Conservation (phyloP, 2,888 invertebrate species). For the Ophraella communa region DNA sequence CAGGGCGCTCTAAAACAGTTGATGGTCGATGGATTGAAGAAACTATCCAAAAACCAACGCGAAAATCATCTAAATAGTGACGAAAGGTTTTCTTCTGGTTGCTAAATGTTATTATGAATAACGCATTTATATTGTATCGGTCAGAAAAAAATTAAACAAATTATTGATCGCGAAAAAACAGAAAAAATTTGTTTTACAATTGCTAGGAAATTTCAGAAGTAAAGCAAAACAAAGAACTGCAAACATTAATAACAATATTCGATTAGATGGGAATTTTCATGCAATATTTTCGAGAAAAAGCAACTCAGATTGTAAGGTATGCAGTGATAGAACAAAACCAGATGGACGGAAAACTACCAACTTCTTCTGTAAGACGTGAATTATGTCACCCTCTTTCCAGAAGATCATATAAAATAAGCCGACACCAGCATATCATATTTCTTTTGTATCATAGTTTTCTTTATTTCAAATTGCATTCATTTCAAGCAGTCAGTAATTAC, state of each 20-base stretch:
- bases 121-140: neutral
- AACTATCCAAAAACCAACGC: neutral
- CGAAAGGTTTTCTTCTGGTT: neutral
- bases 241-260: neutral
- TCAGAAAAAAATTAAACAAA: neutral
- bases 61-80: neutral
- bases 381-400: no score
- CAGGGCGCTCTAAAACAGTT: neutral
- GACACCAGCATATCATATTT: no score
- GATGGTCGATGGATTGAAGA: neutral
- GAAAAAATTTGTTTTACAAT: neutral
- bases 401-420: no score
- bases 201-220: neutral
- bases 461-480: no score
- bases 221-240: no score
- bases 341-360: neutral
- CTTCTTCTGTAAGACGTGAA: neutral
- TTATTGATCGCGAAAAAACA: neutral
- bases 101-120: neutral
- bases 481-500: no score
- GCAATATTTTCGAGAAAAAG: neutral
- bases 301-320: conserved; percentile 2
- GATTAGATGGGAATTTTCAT: neutral
- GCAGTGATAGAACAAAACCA: conserved; percentile 1
- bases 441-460: no score